Percentiles rank a stretch among this genome's conserved stretches.
Conservation (phyloP, 2,113 vertebrate genomes). For the Bombycilla garrulus region DNA sequence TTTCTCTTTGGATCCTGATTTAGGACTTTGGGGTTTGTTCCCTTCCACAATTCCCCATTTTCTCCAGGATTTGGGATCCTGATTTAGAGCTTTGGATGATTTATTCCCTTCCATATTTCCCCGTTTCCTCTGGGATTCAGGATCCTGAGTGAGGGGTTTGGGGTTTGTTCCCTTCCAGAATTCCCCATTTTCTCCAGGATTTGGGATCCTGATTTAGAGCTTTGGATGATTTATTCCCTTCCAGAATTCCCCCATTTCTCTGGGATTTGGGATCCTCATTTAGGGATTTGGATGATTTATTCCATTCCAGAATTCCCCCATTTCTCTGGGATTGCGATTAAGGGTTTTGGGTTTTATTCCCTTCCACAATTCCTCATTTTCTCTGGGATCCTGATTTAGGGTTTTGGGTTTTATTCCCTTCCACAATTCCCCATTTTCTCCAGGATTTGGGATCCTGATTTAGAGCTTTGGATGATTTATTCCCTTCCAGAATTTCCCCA, state of each 20-base stretch:
- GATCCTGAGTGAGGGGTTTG: no score
- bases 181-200: neutral
- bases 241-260: no score
- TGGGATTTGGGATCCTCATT: neutral
- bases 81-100: accelerated
- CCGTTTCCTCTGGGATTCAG: no score
- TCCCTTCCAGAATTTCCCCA: no score
- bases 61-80: neutral
- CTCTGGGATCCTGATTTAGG: no score
- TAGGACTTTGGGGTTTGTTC: no score
- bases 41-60: neutral
- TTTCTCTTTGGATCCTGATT: no score
- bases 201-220: accelerated
- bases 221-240: no score
- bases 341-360: neutral
- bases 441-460: accelerated
- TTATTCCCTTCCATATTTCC: no score
- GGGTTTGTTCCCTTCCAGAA: neutral
- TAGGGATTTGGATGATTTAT: no score
- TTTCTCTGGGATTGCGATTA: no score
- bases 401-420: no score
- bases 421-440: neutral
- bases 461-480: neutral
- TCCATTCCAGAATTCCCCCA: neutral
- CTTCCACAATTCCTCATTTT: neutral